phyloP scores from a whole-genome alignment of 2,888 invertebrate genomes.

The Rhingia rostrata region DNA sequence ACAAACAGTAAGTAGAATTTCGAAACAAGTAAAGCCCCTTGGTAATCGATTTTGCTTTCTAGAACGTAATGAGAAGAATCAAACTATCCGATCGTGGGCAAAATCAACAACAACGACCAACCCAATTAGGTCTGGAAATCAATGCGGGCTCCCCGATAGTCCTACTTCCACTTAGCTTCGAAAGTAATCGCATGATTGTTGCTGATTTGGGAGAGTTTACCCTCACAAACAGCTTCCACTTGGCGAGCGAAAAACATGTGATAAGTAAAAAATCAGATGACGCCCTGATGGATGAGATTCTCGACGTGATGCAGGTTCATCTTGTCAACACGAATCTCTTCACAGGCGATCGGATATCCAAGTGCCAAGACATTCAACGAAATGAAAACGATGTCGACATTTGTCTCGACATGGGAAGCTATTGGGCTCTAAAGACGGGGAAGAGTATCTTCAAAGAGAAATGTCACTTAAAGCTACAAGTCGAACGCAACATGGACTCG shows the following conservation, averaged over 20 bases:
- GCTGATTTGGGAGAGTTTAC: conserved; percentile 91
- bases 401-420: conserved; percentile 80
- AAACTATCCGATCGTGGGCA: conserved; percentile 78
- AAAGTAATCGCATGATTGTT: conserved; percentile 90
- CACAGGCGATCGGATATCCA: conserved; percentile 83
- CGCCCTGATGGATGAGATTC: conserved; percentile 79
- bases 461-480: conserved; percentile 90
- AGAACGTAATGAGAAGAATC: conserved; percentile 81
- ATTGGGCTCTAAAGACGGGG: conserved; percentile 83
- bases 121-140: conserved; percentile 81
- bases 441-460: conserved; percentile 91
- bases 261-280: conserved; percentile 78
- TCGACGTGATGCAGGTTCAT: conserved; percentile 87
- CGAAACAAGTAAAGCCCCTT: conserved; percentile 77
- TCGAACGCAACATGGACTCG: conserved; percentile 91
- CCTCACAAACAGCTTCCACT: conserved; percentile 90
- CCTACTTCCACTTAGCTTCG: conserved; percentile 92
- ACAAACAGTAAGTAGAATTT: conserved; percentile 87
- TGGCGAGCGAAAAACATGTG: conserved; percentile 84
- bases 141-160: conserved; percentile 89
- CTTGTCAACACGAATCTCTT: conserved; percentile 88
- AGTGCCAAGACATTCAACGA: conserved; percentile 69
- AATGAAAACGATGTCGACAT: conserved; percentile 72
- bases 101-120: conserved; percentile 78
- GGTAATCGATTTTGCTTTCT: conserved; percentile 31